These are phyloP conservation scores for Tachina grossa DNA, from an alignment of 2,888 invertebrate genomes.

Conservation along the genomic window DNA sequence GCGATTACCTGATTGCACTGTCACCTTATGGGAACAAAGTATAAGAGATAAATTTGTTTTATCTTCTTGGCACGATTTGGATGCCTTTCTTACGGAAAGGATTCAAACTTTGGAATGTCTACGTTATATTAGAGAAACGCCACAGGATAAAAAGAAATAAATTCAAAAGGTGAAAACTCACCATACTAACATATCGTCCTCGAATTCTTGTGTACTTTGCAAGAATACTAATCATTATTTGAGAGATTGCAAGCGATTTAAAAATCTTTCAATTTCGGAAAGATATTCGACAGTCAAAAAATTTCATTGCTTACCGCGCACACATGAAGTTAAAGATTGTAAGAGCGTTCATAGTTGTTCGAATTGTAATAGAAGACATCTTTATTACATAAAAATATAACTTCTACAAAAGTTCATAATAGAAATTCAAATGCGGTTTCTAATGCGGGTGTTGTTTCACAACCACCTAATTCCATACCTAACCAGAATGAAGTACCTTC, in stretches of 20 bases:
- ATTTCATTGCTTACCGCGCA: background rate
- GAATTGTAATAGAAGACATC: background rate
- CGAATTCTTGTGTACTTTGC: too few species aligned
- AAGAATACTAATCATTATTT: background rate
- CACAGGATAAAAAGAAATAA: too few species aligned
- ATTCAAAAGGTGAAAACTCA: too few species aligned
- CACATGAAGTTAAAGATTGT: background rate
- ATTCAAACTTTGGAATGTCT: background rate
- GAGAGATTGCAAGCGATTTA: background rate
- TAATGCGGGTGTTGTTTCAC: background rate
- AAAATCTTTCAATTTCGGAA: conserved; percentile 9
- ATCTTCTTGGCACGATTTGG: too few species aligned
- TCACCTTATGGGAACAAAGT: too few species aligned
- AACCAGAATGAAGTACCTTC: background rate
- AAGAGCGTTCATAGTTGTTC: conserved; percentile 21
- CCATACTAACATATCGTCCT: too few species aligned
- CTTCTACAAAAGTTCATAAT: background rate
- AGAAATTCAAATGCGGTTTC: background rate
- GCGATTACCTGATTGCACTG: too few species aligned
- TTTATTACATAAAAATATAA: background rate
- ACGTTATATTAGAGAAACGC: too few species aligned
- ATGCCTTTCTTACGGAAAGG: too few species aligned
- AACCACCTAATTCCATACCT: background rate
- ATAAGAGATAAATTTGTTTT: too few species aligned
- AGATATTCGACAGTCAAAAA: background rate